Percentiles rank a stretch among this genome's conserved stretches.
Evolutionary conservation across 37 sponge, comb jelly and placozoan genomes (phyloP).

Genomic region (Bolinopsis microptera): DNA sequence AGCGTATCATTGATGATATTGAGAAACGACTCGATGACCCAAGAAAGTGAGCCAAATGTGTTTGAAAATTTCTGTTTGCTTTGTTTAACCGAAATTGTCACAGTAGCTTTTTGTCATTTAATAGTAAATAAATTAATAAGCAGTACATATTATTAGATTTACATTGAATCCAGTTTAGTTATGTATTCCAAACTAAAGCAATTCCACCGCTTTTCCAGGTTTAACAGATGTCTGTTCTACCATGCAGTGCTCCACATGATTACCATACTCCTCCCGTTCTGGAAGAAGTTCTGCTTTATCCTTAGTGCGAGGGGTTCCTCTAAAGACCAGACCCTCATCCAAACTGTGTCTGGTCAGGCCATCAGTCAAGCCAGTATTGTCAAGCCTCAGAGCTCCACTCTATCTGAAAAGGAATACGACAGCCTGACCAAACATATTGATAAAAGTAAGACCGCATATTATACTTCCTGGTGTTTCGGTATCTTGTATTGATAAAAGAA

Average conservation of each 20-base stretch:
- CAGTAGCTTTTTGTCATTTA: no score
- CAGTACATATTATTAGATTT: neutral
- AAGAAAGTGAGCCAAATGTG: neutral
- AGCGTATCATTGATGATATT: neutral
- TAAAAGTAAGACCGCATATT: no score
- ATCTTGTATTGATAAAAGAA: no score
- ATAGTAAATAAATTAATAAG: neutral
- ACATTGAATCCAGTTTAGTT: neutral
- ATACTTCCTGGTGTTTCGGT: no score
- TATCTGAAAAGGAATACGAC: neutral
- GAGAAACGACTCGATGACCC: neutral
- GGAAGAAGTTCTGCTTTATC: conserved; percentile 78
- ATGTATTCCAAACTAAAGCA: no score
- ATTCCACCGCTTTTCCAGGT: neutral
- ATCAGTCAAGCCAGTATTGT: neutral
- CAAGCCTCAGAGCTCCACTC: neutral
- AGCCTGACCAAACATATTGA: neutral
- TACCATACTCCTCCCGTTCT: conserved; percentile 75
- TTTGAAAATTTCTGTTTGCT: neutral
- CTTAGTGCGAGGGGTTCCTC: neutral
- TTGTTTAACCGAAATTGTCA: neutral
- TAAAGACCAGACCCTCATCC: neutral
- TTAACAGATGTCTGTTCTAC: conserved; percentile 83
- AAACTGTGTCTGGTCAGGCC: conserved; percentile 8
- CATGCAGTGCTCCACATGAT: conserved; percentile 84